Conservation (phyloP, 2,888 invertebrate species). For the Willowsia nigromaculata region DNA sequence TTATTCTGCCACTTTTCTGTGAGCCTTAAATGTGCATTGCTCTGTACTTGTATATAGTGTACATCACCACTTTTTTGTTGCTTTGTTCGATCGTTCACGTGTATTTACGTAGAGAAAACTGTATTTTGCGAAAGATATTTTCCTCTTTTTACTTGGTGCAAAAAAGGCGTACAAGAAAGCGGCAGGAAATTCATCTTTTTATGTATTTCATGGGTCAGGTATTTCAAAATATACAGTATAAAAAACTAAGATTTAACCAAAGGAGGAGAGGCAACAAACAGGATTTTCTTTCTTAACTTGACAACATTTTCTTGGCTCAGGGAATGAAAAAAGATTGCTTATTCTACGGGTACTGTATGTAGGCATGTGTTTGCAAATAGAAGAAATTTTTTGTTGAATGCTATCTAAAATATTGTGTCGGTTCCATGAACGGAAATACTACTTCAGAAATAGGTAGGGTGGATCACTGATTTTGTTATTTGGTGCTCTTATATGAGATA, state of each 20-base stretch:
- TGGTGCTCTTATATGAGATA: not conserved
- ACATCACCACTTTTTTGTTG: not conserved
- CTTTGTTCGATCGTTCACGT: constrained; percentile 11
- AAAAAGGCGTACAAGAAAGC: constrained; percentile 39
- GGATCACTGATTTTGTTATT: constrained; percentile 6
- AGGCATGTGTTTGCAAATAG: not conserved
- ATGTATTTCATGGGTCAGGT: constrained; percentile 69
- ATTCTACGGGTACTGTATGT: not conserved
- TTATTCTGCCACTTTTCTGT: not conserved
- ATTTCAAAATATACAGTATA: constrained; percentile 52
- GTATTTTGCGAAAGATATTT: constrained; percentile 21
- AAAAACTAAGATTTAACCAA: not conserved
- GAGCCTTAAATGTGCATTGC: not conserved
- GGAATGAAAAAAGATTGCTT: constrained; percentile 43
- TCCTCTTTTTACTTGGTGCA: constrained; percentile 38
- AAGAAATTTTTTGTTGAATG: not conserved
- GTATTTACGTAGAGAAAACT: constrained; percentile 30
- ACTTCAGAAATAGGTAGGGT: not conserved
- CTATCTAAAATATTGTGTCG: not conserved
- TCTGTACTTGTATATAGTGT: not conserved
- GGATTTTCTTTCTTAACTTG: constrained; percentile 48
- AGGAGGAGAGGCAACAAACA: constrained; percentile 42
- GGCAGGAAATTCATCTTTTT: constrained; percentile 65
- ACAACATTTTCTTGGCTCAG: constrained; percentile 55
- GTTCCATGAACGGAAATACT: not conserved